Conservation (phyloP, 2,888 invertebrate genomes). For the Cryptosula pallasiana region DNA sequence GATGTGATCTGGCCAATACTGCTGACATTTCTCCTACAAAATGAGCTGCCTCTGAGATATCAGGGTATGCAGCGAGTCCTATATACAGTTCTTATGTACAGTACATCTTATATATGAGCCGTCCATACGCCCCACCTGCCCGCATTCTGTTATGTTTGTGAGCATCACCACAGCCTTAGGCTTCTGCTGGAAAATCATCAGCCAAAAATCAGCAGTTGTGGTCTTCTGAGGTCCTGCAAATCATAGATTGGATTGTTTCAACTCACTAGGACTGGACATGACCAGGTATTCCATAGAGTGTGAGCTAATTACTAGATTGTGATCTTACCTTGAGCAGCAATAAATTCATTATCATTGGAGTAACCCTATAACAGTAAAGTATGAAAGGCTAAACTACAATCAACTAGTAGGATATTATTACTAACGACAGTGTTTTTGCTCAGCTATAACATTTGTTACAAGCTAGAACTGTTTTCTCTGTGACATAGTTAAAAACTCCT, state of each 20-base stretch:
- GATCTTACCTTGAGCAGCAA: background rate
- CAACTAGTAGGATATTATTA: too few species aligned
- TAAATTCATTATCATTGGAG: background rate
- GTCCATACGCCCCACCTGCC: background rate
- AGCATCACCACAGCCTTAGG: background rate
- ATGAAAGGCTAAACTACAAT: too few species aligned
- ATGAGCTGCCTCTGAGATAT: too few species aligned
- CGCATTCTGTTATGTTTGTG: background rate
- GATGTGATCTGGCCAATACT: background rate
- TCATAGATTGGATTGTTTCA: too few species aligned
- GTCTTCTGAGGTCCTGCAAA: background rate
- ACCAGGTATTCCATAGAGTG: background rate
- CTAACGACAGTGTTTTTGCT: too few species aligned
- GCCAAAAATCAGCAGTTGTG: slow-evolving; percentile 12
- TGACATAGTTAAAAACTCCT: too few species aligned
- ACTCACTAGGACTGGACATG: background rate
- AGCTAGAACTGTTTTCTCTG: too few species aligned
- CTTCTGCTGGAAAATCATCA: slow-evolving; percentile 13
- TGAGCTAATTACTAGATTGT: too few species aligned
- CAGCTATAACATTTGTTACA: too few species aligned
- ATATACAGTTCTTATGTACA: too few species aligned
- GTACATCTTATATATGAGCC: background rate
- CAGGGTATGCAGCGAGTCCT: too few species aligned
- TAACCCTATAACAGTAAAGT: background rate
- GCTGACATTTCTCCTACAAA: too few species aligned